A percentile compares a stretch with the other conserved stretches of the same genome.
phyloP scores from a whole-genome alignment of 1,140 invertebrate species.

The Dufourea novaeangliae region DNA sequence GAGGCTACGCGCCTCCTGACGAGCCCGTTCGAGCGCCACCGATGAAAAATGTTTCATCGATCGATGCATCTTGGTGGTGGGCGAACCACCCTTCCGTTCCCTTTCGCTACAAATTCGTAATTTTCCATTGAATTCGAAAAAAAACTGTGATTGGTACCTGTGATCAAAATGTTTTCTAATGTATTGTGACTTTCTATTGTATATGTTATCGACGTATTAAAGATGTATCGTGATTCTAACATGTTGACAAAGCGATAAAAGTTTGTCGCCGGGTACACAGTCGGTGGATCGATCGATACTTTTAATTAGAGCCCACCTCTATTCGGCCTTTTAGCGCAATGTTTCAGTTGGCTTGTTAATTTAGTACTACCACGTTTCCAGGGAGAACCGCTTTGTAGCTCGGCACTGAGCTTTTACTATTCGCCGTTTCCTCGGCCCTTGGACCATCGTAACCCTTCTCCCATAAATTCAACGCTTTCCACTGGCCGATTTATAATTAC shows the following conservation, averaged over 20 bases:
- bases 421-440: slow-evolving; percentile 59
- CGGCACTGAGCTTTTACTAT: slow-evolving; percentile 48
- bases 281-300: not conserved
- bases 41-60: not conserved
- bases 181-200: too few relatives aligned
- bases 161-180: too few relatives aligned
- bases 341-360: slow-evolving; percentile 13
- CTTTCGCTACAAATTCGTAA: too few relatives aligned
- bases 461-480: slow-evolving; percentile 60
- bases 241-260: too few relatives aligned
- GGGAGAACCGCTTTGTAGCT: slow-evolving; percentile 20
- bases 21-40: not conserved
- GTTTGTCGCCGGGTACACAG: too few relatives aligned
- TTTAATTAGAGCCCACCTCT: slow-evolving; percentile 33
- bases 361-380: not conserved
- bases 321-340: not conserved
- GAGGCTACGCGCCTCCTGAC: not conserved
- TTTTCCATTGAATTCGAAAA: too few relatives aligned
- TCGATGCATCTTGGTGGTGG: not conserved
- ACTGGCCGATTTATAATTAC: slow-evolving; percentile 66
- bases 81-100: not conserved
- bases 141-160: too few relatives aligned
- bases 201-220: too few relatives aligned
- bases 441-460: slow-evolving; percentile 54
- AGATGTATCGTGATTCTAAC: too few relatives aligned